Evolutionary conservation across 2,113 vertebrate species (phyloP).

Genomic region (sheep (Ovis aries)): ARS-UI_Ramb_v3.0 NC_056059.1:107394501-107395000

Average conservation of each 20-base stretch:
- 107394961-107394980: neutral
- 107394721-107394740: neutral
- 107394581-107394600: neutral
- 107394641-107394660: neutral
- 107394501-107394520: neutral
- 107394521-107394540: neutral
- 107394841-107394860: neutral
- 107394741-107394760: neutral
- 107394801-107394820: neutral
- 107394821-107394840: neutral
- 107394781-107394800: neutral
- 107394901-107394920: neutral
- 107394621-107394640: neutral
- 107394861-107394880: neutral
- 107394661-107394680: neutral
- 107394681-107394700: neutral
- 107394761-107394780: neutral
- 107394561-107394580: neutral
- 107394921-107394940: neutral
- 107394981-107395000: neutral
- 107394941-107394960: neutral
- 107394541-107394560: neutral
- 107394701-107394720: neutral
- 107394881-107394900: neutral
- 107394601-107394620: neutral